Percentiles rank a stretch among this genome's conserved stretches.
Conservation (phyloP, 2,797 vertebrate species). For the Chloroceryle amazona region DNA sequence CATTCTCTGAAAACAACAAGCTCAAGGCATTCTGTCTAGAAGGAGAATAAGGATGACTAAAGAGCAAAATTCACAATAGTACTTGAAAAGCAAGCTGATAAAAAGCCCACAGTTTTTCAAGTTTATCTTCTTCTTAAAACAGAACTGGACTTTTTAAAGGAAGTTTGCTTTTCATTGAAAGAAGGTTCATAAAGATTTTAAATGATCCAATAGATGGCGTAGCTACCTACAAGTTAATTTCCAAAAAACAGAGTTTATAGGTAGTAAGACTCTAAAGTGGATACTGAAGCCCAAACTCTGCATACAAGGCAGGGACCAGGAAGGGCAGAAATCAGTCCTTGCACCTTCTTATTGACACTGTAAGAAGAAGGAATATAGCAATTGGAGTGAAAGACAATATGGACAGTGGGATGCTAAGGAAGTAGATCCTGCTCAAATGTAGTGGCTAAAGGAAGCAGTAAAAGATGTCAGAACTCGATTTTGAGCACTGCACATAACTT, state of each 20-base stretch:
- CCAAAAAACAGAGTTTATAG: background rate
- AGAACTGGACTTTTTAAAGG: background rate
- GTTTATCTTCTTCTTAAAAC: background rate
- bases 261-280: background rate
- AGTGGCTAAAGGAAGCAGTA: fast-evolving
- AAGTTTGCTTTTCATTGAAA: background rate
- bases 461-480: background rate
- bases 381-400: background rate
- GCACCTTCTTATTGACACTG: background rate
- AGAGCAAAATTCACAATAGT: background rate
- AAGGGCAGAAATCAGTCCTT: background rate
- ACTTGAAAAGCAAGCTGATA: background rate
- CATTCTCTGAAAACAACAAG: background rate
- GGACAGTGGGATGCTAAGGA: background rate
- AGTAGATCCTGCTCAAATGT: fast-evolving
- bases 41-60: background rate
- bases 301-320: fast-evolving
- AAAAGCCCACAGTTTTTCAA: background rate
- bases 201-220: background rate
- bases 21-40: background rate
- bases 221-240: background rate
- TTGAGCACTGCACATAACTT: background rate
- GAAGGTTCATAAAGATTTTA: background rate
- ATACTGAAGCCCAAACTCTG: background rate
- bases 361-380: background rate